Evolutionary conservation across 2,888 invertebrate genomes (phyloP), one percentile per base, ranked within the genome.

Genomic region (Formica aserva): DNA sequence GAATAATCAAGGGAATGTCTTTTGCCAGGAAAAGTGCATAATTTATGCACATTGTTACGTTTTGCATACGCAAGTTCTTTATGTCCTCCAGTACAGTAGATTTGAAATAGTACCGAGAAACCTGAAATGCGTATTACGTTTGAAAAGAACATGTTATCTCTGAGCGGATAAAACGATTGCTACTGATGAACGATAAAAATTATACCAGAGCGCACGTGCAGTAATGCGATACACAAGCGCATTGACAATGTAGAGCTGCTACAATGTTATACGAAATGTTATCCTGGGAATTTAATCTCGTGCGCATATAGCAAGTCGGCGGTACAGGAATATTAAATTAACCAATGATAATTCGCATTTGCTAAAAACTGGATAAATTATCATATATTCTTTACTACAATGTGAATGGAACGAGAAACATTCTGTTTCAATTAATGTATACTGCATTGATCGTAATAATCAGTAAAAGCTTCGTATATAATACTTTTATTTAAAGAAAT

Each of bases 151-250:
- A 84, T 82, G 83, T 89, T 87, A 78, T 67, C 78, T 85, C 63
- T 67, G 78, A 85, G 72, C 74, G 84, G 65, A 82, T 89, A 89
- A 85, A 88, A 83, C 66, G 81, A 89, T 86, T 77, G 83, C 48
- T 52, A 69, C 77, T 75, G 87, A 89, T 89, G 81, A 66, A 60
- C 22, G 72, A 71, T 74, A 81, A 78, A 82, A 87, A 83, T 75
- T 60, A 77, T 57, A 38, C 60, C 60, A 48, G 26, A 48, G 66
- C 78, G 55, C 78, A 69, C 72, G 71, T 80, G 80, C 80, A 71
- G 52, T 80, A 83, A 83, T 22, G 32, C 63, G 80, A 65, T 69
- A 52, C 55, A 45, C 71, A 60, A 57, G 65, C 41, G 55, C 63
- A 71, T 32, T 52, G 78, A 84, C 84, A 81, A 75, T 84, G 82